Base-by-base conservation (phyloP, 2,113 vertebrate genomes). In the Hystrix brachyura region DNA sequence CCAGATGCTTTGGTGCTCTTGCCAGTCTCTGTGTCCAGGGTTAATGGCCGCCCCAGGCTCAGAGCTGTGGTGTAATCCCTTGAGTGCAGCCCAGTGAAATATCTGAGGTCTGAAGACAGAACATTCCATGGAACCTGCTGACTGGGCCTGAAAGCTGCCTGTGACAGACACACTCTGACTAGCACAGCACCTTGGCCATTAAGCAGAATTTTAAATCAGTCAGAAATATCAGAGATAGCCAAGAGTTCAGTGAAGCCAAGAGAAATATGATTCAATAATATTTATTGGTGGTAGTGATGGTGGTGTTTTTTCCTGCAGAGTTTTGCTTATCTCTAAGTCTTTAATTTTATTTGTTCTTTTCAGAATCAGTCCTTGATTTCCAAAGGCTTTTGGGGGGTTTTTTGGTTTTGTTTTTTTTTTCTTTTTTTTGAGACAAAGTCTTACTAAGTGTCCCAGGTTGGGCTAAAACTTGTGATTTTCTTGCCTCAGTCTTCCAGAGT, bases 291-390 rank as follows among this genome's bases (percentile, higher is more conserved):
- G 1, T 84, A 43, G 29, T 46, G 4, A 25, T 32, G 14, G 29
- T 91, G 4, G 25, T 65, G 4, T 83, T 79, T 83, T 83, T 87
- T 83, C 78, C 57, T n/a, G 3, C 27, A 64, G 32, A n/a, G 3
- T 60, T 78, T 67, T 80, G 7, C 74, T 92, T 74, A 43, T 60
- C 34, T 87, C 46, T 4, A 82, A 78, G 17, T 60, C 25, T 95
- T 92, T 84, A 25, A 55, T 76, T 84, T 84, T 84, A 69, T 69
- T 90, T 87, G 38, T 34, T 69, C 80, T 93, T 85, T 51, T 57
- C 34, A 88, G 32, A 85, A 69, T 84, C 3, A 32, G 55, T 89
- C 65, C 38, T 60, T 69, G 72, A 85, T 93, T 94, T 53, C 55
- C 14, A 78, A 78, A 14, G 25, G 29, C 38, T 38, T 38, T 38